Evolutionary conservation across 2,888 invertebrate species (phyloP).

Genomic region (Harpagoxenus sublaevis): DNA sequence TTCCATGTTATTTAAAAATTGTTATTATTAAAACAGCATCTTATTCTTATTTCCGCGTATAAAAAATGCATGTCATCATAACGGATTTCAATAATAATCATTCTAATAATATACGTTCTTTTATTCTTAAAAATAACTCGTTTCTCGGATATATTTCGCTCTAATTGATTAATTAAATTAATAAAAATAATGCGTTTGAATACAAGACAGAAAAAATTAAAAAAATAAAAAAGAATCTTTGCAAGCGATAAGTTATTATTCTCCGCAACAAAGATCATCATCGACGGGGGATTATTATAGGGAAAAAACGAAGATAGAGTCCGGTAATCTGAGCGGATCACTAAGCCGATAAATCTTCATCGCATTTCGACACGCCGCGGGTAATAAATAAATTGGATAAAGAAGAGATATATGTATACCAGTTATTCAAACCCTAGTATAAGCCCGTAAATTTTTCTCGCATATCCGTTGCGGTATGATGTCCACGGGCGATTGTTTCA

Average conservation of each 20-base stretch:
- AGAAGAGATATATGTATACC: slow-evolving; percentile 32
- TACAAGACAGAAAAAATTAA: not conserved
- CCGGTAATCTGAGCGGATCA: slow-evolving; percentile 16
- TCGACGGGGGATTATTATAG: slow-evolving; percentile 38
- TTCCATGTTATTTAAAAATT: not conserved
- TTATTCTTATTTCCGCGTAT: not conserved
- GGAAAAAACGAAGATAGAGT: slow-evolving; percentile 28
- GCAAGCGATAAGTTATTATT: not conserved
- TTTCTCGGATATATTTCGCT: not conserved
- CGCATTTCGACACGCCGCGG: slow-evolving; percentile 60
- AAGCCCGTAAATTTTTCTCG: slow-evolving; percentile 71
- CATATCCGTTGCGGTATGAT: slow-evolving; percentile 53
- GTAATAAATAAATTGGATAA: slow-evolving; percentile 69
- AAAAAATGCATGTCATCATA: not conserved
- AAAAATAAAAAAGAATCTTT: slow-evolving; percentile 19
- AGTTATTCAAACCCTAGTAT: slow-evolving; percentile 31
- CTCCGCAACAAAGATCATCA: slow-evolving; percentile 17
- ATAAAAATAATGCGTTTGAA: not conserved
- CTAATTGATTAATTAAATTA: not conserved
- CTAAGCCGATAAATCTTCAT: slow-evolving; percentile 70
- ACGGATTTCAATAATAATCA: not conserved
- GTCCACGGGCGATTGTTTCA: not conserved
- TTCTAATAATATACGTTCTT: not conserved
- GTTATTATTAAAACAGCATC: not conserved
- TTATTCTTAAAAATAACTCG: not conserved